Conservation (phyloP, 2,113 vertebrate genomes). For the Menidia beryllina region DNA sequence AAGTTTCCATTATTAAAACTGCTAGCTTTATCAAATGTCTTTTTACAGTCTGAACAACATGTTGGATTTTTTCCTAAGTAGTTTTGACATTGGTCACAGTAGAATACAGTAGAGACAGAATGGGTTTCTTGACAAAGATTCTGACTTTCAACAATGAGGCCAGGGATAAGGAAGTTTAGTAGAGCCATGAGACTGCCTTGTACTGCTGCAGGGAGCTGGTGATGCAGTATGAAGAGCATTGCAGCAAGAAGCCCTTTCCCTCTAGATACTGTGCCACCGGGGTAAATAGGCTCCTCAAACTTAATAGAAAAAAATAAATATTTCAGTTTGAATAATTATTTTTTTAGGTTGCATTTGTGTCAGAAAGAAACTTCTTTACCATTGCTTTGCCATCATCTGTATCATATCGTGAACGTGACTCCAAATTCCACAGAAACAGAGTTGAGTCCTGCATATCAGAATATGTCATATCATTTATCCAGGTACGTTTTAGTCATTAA, state of each 20-base stretch:
- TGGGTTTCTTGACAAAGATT: slow-evolving; percentile 1
- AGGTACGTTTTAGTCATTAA: background rate
- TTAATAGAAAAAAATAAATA: slow-evolving; percentile 4
- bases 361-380: background rate
- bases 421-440: too few relatives aligned
- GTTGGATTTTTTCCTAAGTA: slow-evolving; percentile 10
- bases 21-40: too few relatives aligned
- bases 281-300: background rate
- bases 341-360: too few relatives aligned
- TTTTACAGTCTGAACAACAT: background rate
- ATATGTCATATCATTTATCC: background rate
- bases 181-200: too few relatives aligned
- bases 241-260: slow-evolving; percentile 6
- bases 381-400: too few relatives aligned
- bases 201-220: slow-evolving; percentile 16
- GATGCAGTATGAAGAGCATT: slow-evolving; percentile 24
- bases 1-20: too few relatives aligned
- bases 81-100: background rate
- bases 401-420: too few relatives aligned
- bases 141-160: background rate
- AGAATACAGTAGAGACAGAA: slow-evolving; percentile 11
- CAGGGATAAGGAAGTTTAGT: slow-evolving; percentile 18
- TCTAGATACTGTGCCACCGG: background rate
- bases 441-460: background rate
- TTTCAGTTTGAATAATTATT: background rate